These are phyloP conservation scores for Sphyrna mokarran DNA, from an alignment of 2,113 vertebrate species.

Conservation along the genomic window DNA sequence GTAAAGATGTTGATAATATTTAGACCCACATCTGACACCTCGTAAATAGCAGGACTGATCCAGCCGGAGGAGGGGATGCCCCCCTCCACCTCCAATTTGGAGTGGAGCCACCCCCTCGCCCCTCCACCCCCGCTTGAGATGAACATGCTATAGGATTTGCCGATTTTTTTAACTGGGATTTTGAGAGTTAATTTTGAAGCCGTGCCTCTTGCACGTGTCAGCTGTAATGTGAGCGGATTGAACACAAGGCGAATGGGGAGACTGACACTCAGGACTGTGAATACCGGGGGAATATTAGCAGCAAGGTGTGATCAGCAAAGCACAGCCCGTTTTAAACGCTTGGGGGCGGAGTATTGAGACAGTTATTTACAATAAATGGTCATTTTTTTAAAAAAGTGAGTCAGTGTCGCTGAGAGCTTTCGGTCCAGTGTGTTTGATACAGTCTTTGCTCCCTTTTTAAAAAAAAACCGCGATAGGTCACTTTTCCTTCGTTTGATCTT, in stretches of 20 bases:
- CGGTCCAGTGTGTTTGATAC: too few relatives aligned
- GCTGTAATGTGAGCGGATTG: neutral
- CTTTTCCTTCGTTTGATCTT: neutral
- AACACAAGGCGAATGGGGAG: neutral
- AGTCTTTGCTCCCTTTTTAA: neutral
- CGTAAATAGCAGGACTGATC: neutral
- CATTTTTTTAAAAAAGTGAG: neutral
- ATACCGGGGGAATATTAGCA: neutral
- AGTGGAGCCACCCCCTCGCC: too few relatives aligned
- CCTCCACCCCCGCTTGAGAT: too few relatives aligned
- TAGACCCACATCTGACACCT: too few relatives aligned
- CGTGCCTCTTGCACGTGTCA: neutral
- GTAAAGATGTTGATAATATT: neutral
- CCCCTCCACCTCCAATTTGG: too few relatives aligned
- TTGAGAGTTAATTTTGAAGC: neutral
- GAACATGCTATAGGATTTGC: neutral
- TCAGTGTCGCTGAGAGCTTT: neutral
- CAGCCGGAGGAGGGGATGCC: neutral
- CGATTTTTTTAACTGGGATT: neutral
- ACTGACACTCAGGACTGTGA: neutral
- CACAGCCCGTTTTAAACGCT: neutral
- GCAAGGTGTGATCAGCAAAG: neutral
- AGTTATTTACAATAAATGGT: neutral
- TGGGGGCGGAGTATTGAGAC: neutral
- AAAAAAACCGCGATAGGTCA: neutral